phyloP scores from a whole-genome alignment of 2,888 invertebrate genomes.

The Synergus umbraculus region DNA sequence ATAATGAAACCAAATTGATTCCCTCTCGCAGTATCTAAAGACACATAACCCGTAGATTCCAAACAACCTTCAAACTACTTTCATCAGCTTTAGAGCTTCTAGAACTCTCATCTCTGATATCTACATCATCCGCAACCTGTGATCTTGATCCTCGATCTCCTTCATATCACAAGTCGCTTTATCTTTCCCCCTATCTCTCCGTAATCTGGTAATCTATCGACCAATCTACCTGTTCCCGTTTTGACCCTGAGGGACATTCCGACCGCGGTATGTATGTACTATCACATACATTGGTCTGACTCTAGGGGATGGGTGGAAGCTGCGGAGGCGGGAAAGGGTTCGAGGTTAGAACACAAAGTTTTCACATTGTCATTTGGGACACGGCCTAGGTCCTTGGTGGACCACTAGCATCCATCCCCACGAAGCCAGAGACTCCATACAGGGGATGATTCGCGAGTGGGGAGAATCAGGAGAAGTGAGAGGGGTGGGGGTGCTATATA shows the following conservation, averaged over 20 bases:
- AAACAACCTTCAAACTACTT: constrained; percentile 29
- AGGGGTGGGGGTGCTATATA: constrained; percentile 77
- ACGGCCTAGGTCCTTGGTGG: constrained; percentile 59
- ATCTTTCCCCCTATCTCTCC: constrained; percentile 11
- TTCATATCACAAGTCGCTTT: background rate
- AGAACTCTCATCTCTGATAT: constrained; percentile 2
- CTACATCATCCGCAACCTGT: constrained; percentile 14
- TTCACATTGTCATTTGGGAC: constrained; percentile 68
- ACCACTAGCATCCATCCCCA: constrained; percentile 68
- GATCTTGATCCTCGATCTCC: constrained; percentile 28
- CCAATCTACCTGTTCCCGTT: constrained; percentile 42
- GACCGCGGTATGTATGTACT: constrained; percentile 60
- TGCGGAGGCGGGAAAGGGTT: constrained; percentile 48
- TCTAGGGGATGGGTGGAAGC: background rate
- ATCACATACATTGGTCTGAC: constrained; percentile 24
- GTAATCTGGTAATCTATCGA: constrained; percentile 36
- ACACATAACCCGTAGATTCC: background rate
- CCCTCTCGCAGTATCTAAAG: constrained; percentile 7
- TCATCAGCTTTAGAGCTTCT: constrained; percentile 13
- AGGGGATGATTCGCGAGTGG: constrained; percentile 65
- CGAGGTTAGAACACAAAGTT: constrained; percentile 65
- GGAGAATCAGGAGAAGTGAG: constrained; percentile 66
- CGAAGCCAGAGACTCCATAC: constrained; percentile 57
- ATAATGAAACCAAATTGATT: constrained; percentile 36
- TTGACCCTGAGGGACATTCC: constrained; percentile 65